Evolutionary conservation across 2,797 vertebrate genomes (phyloP).

Genomic region (Galaxias olidus): DNA sequence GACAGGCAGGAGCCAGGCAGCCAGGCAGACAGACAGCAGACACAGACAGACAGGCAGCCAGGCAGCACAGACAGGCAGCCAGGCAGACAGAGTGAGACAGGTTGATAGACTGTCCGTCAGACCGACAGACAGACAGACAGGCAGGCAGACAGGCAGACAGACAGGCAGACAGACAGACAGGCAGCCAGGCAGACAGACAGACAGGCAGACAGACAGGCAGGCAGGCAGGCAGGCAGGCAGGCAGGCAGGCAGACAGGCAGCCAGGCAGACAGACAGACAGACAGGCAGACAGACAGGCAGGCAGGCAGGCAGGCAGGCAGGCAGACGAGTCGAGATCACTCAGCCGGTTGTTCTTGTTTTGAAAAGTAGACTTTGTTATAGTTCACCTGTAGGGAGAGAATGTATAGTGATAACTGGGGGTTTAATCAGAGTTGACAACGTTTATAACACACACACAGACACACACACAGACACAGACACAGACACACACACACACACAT

Average conservation of each 20-base stretch:
- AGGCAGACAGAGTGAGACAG: conserved; percentile 58
- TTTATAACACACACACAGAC: not conserved
- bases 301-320: conserved; percentile 60
- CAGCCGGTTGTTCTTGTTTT: conserved; percentile 23
- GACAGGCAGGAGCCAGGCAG: no score
- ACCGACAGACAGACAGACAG: no score
- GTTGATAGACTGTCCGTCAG: no score
- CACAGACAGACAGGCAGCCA: conserved; percentile 63
- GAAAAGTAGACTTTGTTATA: no score
- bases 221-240: no score
- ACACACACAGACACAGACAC: not conserved
- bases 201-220: conserved; percentile 58
- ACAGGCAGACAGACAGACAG: conserved; percentile 52
- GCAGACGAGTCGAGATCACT: no score
- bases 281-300: conserved; percentile 53
- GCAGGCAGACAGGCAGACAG: conserved; percentile 62
- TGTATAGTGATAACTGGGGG: no score
- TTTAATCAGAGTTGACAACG: conserved; percentile 17
- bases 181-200: conserved; percentile 57
- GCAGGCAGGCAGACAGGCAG: conserved; percentile 61
- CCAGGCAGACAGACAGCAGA: no score
- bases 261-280: conserved; percentile 57
- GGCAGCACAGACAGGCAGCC: conserved; percentile 49
- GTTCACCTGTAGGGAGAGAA: no score
- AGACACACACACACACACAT: not conserved